phyloP scores from a whole-genome alignment of 2,888 invertebrate genomes.

The Agelastica alni region DNA sequence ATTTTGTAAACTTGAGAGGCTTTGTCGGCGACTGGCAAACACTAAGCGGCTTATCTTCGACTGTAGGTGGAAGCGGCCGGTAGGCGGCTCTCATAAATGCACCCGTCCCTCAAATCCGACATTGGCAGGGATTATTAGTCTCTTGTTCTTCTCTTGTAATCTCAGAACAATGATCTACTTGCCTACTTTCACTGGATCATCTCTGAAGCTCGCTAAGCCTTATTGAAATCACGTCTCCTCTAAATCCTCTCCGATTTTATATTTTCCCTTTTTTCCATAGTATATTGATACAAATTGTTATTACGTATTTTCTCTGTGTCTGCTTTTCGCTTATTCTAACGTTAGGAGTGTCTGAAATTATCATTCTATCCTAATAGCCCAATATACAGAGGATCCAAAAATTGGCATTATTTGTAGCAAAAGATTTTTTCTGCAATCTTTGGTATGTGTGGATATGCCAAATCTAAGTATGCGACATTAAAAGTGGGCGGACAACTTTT shows the following conservation, averaged over 20 bases:
- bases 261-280: background rate
- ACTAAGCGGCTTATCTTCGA: constrained; percentile 33
- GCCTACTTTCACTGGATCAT: constrained; percentile 30
- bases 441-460: too few relatives aligned
- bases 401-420: too few relatives aligned
- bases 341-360: too few relatives aligned
- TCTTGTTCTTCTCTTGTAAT: constrained; percentile 41
- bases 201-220: constrained; percentile 36
- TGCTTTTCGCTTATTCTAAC: too few relatives aligned
- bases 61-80: constrained; percentile 14
- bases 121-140: constrained; percentile 50
- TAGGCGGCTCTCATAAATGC: constrained; percentile 32
- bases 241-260: constrained; percentile 1
- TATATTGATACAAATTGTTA: too few relatives aligned
- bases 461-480: too few relatives aligned
- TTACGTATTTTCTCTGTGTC: too few relatives aligned
- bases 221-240: constrained; percentile 27
- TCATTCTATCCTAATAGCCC: too few relatives aligned
- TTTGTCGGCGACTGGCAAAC: constrained; percentile 30
- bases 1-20: constrained; percentile 31
- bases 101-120: constrained; percentile 42
- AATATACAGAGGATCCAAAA: too few relatives aligned
- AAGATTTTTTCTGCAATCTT: too few relatives aligned
- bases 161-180: constrained; percentile 29
- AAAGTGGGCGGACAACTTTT: too few relatives aligned